These are phyloP conservation scores for Pseudanteris insignis DNA, from an alignment of 2,888 invertebrate genomes.

Conservation along the genomic window DNA sequence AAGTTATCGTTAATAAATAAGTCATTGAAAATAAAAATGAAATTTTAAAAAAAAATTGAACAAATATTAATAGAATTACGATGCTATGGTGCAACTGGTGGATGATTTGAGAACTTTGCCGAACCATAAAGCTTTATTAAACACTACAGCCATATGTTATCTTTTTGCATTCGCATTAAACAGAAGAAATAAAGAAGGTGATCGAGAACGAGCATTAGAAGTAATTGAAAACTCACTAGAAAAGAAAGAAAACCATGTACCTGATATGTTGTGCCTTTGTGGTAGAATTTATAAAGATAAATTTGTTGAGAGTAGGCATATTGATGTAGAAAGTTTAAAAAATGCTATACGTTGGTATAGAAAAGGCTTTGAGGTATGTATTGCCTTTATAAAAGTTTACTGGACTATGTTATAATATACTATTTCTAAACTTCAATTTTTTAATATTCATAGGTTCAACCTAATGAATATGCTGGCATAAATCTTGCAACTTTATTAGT, in stretches of 20 bases:
- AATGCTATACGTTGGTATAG: conserved; percentile 98
- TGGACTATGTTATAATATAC: no score
- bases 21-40: no score
- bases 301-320: conserved; percentile 95
- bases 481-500: conserved; percentile 97
- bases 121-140: conserved; percentile 86
- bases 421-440: no score
- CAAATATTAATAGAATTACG: conserved; percentile 93
- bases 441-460: conserved; percentile 78
- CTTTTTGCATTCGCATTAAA: conserved; percentile 98
- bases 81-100: conserved; percentile 96
- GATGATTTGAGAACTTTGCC: conserved; percentile 92
- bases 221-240: conserved; percentile 92
- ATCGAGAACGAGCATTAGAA: conserved; percentile 90
- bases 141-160: conserved; percentile 90
- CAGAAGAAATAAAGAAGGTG: conserved; percentile 91
- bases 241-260: conserved; percentile 93
- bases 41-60: no score
- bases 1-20: no score
- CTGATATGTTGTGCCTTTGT: conserved; percentile 96
- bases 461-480: conserved; percentile 98
- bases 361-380: conserved; percentile 84
- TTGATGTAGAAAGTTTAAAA: conserved; percentile 85
- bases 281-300: conserved; percentile 97
- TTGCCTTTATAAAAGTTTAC: no score